Evolutionary conservation across 2,113 vertebrate species (phyloP), one percentile per base, ranked within the genome.

Genomic region (Nyctereutes procyonoides): DNA sequence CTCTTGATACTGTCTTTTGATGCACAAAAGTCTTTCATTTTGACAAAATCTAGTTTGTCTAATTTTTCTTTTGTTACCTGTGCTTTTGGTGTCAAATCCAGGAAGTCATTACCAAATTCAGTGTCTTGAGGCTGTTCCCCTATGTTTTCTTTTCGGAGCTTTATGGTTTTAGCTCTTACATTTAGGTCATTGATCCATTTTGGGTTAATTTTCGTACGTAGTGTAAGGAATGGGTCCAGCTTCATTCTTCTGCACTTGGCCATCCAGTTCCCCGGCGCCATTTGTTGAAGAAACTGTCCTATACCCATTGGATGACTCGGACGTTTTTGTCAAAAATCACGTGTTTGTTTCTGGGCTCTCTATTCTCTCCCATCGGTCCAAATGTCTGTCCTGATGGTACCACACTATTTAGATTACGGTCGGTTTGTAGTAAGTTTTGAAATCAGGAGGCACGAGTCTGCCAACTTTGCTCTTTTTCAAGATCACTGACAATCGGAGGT

Each of bases 381-480:
- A 20, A n/a, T 15, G 35, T 48, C 84, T 85, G 28, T 71, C 60
- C 43, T 90, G 55, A 69, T 7, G 63, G 13, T 19, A 73, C 53
- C 32, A 58, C 13, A 53, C 43, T 80, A 35, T 63, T 90, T 76
- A 77, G n/a, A 81, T 79, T 65, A 43, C 1, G 4, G 8, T 58
- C 65, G 55, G 35, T 96, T 89, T 90, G 65, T 69, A 85, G 56
- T 95, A 58, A 88, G 93, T 51, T 88, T 88, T 71, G 38, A 80
- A 89, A 62, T 92, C 4, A 51, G 56, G 17, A 88, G 35, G 2
- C 80, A 22, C 26, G 67, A 62, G 15, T 79, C 56, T 82, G 88
- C 56, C 92, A 93, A 65, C 12, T 63, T 95, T 83, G 9, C 58
- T 95, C 26, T 56, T 89, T 56, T 55, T 71, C 62, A 88, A 60